phyloP scores from a whole-genome alignment of 2,797 vertebrate species.

The Acropternis orthonyx region DNA sequence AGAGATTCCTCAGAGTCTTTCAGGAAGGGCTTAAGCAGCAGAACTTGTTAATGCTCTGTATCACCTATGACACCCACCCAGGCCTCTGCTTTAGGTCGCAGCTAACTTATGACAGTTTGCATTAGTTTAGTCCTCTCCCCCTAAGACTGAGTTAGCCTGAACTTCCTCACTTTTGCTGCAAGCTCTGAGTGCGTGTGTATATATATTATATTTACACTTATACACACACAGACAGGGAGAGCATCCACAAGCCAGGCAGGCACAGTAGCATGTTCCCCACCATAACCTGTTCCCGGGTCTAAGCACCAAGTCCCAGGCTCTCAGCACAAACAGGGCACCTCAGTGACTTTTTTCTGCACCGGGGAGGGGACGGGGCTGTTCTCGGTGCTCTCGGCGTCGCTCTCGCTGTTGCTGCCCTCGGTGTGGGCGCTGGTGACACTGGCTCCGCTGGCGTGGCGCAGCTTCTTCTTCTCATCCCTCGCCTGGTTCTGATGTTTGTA shows the following conservation, averaged over 20 bases:
- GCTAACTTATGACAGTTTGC: background rate
- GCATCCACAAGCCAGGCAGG: background rate
- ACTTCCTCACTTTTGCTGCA: background rate
- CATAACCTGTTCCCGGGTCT: background rate
- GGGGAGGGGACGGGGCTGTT: conserved; percentile 93
- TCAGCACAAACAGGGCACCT: conserved; percentile 74
- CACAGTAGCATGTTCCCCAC: background rate
- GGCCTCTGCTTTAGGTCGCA: background rate
- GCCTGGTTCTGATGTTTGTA: conserved; percentile 97
- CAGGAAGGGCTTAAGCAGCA: background rate
- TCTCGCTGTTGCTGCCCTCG: conserved; percentile 96
- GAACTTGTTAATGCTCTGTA: background rate
- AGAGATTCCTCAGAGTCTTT: background rate
- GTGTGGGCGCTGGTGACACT: conserved; percentile 88
- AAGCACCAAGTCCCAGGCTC: background rate
- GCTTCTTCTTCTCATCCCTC: conserved; percentile 93
- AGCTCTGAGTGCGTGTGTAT: background rate
- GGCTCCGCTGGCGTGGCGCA: conserved; percentile 88
- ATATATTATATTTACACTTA: background rate
- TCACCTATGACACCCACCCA: background rate
- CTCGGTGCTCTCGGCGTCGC: conserved; percentile 89
- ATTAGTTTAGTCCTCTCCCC: background rate
- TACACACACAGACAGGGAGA: background rate
- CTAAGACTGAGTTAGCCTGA: background rate
- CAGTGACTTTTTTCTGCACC: conserved; percentile 91